These are phyloP conservation scores for Leptinotarsa peninsularis DNA, from an alignment of 2,888 invertebrate species.

Conservation along the genomic window DNA sequence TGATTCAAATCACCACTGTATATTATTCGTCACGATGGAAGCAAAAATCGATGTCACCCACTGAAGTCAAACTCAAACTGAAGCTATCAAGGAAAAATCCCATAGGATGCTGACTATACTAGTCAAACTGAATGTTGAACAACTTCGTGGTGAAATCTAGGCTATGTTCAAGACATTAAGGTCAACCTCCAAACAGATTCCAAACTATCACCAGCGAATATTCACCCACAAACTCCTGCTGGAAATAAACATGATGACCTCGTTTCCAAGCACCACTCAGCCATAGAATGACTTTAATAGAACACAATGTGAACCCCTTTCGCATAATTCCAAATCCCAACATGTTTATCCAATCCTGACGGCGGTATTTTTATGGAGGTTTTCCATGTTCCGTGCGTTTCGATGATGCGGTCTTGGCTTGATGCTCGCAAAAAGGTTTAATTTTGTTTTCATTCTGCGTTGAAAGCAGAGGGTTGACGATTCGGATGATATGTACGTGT, in stretches of 20 bases:
- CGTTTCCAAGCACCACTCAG: conserved; percentile 25
- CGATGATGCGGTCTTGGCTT: background rate
- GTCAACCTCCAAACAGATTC: no score
- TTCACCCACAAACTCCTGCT: background rate
- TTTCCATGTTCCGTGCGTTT: background rate
- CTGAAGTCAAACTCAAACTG: no score
- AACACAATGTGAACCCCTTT: conserved; percentile 5
- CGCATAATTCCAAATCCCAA: conserved; percentile 23
- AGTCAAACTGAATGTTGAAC: no score
- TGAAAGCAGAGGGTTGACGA: no score
- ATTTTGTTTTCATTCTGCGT: background rate
- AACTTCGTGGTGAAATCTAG: no score
- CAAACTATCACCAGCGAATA: background rate
- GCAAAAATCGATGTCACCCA: no score
- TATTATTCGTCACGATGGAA: no score
- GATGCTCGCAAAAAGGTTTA: background rate
- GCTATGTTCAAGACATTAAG: no score
- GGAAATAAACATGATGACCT: conserved; percentile 18
- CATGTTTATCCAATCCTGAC: conserved; percentile 28
- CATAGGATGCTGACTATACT: no score
- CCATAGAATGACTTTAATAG: conserved; percentile 22
- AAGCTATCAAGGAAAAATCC: no score
- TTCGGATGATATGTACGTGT: no score
- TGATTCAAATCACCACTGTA: no score
- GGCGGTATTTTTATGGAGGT: conserved; percentile 6